Evolutionary conservation across 2,888 invertebrate species (phyloP).

Genomic region (Trachelus troglodyta): DNA sequence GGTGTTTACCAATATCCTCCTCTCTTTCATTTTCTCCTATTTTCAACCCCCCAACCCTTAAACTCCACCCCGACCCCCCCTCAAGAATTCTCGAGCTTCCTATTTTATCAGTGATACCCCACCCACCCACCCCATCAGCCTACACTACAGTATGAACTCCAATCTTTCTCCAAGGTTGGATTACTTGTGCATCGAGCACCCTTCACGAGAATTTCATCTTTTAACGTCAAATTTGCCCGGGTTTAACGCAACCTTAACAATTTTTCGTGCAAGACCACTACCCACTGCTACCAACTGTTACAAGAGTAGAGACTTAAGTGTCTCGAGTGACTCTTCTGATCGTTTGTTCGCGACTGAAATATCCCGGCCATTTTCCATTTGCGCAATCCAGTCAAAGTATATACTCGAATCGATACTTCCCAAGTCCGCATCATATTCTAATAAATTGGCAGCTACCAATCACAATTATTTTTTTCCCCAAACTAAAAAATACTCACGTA

Average conservation of each 20-base stretch:
- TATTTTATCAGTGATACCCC: background rate
- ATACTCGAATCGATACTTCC: background rate
- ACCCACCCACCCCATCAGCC: constrained; percentile 1
- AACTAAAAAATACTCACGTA: background rate
- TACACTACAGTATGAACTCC: constrained; percentile 35
- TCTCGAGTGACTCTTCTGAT: background rate
- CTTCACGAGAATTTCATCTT: constrained; percentile 46
- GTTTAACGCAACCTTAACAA: constrained; percentile 36
- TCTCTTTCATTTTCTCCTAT: constrained; percentile 31
- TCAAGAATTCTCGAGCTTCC: constrained; percentile 25
- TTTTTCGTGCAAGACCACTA: background rate
- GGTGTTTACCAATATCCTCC: constrained; percentile 60
- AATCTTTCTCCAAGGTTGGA: constrained; percentile 45
- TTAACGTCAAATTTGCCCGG: constrained; percentile 46
- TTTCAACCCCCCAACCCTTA: constrained; percentile 24
- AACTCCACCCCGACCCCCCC: constrained; percentile 8
- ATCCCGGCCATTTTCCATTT: background rate
- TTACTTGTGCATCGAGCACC: constrained; percentile 48
- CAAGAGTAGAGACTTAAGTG: background rate
- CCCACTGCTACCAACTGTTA: background rate
- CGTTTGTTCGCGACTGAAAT: background rate
- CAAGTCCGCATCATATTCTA: background rate
- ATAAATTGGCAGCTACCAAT: background rate
- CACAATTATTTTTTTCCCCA: background rate
- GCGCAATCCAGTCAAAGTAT: background rate